Conservation (phyloP, 92 coral and sea anemone genomes). For the Epizoanthus ramosus region DNA sequence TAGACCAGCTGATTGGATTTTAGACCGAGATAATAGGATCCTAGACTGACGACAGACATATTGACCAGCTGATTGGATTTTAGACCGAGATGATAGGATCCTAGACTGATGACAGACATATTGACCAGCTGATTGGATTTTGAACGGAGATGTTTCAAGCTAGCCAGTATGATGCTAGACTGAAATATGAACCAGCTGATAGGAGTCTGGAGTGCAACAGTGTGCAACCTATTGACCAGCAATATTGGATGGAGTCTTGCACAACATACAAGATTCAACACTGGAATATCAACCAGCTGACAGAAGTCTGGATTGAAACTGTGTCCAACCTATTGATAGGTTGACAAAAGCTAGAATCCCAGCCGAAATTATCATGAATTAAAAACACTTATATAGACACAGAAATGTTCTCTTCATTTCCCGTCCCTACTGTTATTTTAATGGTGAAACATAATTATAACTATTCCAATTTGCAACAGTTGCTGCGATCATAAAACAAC, state of each 20-base stretch:
- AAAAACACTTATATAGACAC: too few relatives aligned
- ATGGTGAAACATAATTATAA: too few relatives aligned
- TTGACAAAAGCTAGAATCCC: neutral
- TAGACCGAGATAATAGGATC: conserved; percentile 29
- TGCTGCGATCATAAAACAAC: too few relatives aligned
- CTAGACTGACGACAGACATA: neutral
- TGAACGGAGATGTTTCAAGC: neutral
- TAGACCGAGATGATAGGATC: conserved; percentile 29
- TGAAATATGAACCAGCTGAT: neutral
- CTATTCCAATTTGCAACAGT: too few relatives aligned
- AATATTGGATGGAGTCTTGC: too few relatives aligned
- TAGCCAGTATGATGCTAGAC: neutral
- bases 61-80: conserved; percentile 65
- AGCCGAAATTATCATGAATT: too few relatives aligned
- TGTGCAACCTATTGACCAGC: neutral
- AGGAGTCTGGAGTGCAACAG: neutral
- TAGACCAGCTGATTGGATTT: conserved; percentile 94
- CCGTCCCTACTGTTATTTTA: too few relatives aligned
- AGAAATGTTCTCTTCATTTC: too few relatives aligned
- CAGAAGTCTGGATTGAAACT: neutral
- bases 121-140: conserved; percentile 4
- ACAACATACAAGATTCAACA: neutral
- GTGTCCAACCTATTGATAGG: neutral
- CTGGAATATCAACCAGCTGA: neutral
- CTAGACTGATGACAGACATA: neutral